phyloP scores from a whole-genome alignment of 2,113 vertebrate genomes.

The Cranoglanis bouderius region DNA sequence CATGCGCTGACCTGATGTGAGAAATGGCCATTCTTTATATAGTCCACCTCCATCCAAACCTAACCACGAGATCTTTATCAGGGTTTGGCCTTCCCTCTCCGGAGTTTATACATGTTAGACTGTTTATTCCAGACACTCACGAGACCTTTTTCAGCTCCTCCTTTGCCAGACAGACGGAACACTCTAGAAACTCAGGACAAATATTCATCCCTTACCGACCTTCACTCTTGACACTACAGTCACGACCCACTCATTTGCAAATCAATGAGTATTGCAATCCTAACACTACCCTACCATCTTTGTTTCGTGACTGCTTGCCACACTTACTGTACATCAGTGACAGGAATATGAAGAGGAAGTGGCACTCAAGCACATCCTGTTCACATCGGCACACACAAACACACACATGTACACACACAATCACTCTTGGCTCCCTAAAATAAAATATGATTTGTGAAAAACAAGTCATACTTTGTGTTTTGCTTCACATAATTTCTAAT shows the following conservation, averaged over 20 bases:
- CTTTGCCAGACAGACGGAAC: conserved; percentile 59
- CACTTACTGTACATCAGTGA: neutral
- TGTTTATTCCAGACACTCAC: conserved; percentile 59
- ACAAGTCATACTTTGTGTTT: conserved; percentile 51
- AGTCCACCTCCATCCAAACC: conserved; percentile 34
- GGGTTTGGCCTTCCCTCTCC: conserved; percentile 17
- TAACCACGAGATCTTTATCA: conserved; percentile 39
- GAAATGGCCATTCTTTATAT: conserved; percentile 47
- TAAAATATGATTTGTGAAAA: conserved; percentile 52
- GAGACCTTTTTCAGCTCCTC: conserved; percentile 58
- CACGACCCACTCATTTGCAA: neutral
- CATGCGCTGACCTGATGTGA: conserved; percentile 55
- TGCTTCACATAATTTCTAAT: conserved; percentile 61
- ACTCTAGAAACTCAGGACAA: conserved; percentile 5
- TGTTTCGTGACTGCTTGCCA: conserved; percentile 11
- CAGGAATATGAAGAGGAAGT: conserved; percentile 45
- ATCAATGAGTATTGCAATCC: neutral
- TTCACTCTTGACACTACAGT: neutral
- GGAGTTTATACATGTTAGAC: conserved; percentile 35
- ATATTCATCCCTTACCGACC: conserved; percentile 60
- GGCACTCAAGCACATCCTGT: conserved; percentile 47
- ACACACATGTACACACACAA: conserved; percentile 32
- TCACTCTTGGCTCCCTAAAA: conserved; percentile 45
- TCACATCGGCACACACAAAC: conserved; percentile 40
- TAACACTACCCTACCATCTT: neutral